Percentiles rank a stretch among this genome's conserved stretches.
Evolutionary conservation across 2,797 vertebrate genomes (phyloP).

Genomic region (Micrastur ruficollis): DNA sequence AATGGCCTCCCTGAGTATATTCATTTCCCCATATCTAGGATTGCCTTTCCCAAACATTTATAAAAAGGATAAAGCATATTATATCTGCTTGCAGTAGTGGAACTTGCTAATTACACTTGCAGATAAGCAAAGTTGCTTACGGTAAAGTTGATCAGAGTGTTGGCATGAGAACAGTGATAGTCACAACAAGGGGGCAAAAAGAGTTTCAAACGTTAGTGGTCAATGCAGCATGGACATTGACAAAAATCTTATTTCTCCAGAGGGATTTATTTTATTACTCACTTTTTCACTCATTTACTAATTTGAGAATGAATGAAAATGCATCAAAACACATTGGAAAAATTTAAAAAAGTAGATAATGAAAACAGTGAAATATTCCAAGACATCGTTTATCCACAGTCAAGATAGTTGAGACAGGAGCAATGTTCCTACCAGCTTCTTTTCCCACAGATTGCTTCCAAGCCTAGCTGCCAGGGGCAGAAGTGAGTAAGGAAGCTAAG

Average conservation of each 20-base stretch:
- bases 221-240: not conserved
- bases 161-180: not conserved
- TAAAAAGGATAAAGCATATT: not conserved
- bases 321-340: not conserved
- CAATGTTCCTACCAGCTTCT: not conserved
- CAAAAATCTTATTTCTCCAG: not conserved
- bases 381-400: fast-evolving
- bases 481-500: not conserved
- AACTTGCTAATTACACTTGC: not conserved
- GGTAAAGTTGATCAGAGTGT: not conserved
- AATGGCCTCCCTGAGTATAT: not conserved
- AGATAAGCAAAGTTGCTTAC: not conserved
- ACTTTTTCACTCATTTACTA: not conserved
- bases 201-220: not conserved
- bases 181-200: not conserved
- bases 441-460: not conserved
- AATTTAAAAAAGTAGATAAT: not conserved
- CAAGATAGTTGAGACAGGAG: not conserved
- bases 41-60: not conserved
- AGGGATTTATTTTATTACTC: not conserved
- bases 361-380: not conserved
- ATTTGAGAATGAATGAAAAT: not conserved
- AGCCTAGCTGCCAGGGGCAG: not conserved
- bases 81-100: not conserved
- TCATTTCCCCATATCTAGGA: not conserved